Conservation (phyloP, 35 echinoderm and acorn worm genomes). For the Heliocidaris tuberculata region DNA sequence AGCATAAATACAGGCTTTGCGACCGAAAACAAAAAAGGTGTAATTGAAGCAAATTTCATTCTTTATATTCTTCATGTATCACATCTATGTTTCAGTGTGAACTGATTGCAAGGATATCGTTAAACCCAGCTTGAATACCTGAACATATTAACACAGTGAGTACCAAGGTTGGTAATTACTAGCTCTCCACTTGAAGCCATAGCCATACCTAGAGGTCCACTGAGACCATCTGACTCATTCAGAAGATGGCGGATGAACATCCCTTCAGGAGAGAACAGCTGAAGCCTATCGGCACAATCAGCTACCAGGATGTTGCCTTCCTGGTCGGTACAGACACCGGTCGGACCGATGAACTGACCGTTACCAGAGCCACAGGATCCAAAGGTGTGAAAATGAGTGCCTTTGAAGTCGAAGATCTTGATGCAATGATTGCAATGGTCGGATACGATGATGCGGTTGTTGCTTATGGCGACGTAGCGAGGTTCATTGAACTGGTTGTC, state of each 20-base stretch:
- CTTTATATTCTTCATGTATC: neutral
- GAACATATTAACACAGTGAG: conserved; percentile 97
- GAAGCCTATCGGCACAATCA: conserved; percentile 94
- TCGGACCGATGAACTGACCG: conserved; percentile 98
- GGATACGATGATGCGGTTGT: conserved; percentile 83
- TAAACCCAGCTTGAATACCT: conserved; percentile 89
- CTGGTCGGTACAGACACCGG: conserved; percentile 89
- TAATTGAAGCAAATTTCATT: neutral
- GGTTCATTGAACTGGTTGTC: conserved; percentile 97
- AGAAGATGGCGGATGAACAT: conserved; percentile 80
- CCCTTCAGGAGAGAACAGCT: conserved; percentile 88
- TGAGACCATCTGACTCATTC: conserved; percentile 87
- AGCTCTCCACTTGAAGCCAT: conserved; percentile 76
- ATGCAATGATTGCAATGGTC: conserved; percentile 99
- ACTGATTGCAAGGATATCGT: neutral
- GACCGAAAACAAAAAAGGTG: neutral
- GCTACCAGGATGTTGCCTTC: conserved; percentile 97
- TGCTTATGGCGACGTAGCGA: conserved; percentile 77
- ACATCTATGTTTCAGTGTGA: neutral
- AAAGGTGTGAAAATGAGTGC: conserved; percentile 82
- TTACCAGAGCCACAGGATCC: conserved; percentile 91
- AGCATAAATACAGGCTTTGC: neutral
- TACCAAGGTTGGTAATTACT: conserved; percentile 96
- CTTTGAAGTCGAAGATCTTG: conserved; percentile 87
- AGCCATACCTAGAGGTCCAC: conserved; percentile 92